Base-by-base conservation (phyloP, 1,140 invertebrate genomes). In the Tetranychus urticae region DNA sequence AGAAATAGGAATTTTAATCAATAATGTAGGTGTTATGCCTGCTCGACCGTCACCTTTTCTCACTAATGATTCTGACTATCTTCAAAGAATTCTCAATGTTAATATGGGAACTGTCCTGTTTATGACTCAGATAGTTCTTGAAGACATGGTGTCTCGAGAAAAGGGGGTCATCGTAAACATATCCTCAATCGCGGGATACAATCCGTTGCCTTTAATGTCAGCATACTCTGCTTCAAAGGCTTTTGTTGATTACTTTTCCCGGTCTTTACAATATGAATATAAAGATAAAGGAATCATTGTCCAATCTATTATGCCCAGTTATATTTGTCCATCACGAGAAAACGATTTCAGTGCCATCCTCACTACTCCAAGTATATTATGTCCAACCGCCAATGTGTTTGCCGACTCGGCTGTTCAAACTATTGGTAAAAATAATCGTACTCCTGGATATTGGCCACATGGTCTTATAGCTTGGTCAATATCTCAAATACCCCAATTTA, bases 91-190 rank as follows among this genome's bases (percentile, higher is more conserved):
- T 35, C 59, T 62, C 34, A 65, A 66, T 35, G 50, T 60, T 33
- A 66, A 61, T 59, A 61, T 48, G 4, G 36, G 62, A 3, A 59
- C 57, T 14, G 39, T 61, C 34, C 56, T 68, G 65, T 33, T 77
- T 69, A 88, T 93, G 85, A 86, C 82, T 14, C 78, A 80, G 36
- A 75, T 94, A 0, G 79, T 93, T 0, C 73, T 97, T 66, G 90
- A 92, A 0, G 78, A 77, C 13, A 97, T 98, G 93, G 79, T 85
- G 47, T 77, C 85, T 65, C 78, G 83, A 56, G 79, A 79, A 37
- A 81, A 81, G 64, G 93, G 93, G 10, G 80, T 93, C 1, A 78
- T 98, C 37, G 82, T 98, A 48, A 97, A 97, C 71, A 76, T 97
- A 45, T 84, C 88, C 1, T 97, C 92, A 8, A 80, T 82, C 0